Evolutionary conservation across 2,888 invertebrate species (phyloP), one percentile per base, ranked within the genome.

Genomic region (Panzeria rudis): DNA sequence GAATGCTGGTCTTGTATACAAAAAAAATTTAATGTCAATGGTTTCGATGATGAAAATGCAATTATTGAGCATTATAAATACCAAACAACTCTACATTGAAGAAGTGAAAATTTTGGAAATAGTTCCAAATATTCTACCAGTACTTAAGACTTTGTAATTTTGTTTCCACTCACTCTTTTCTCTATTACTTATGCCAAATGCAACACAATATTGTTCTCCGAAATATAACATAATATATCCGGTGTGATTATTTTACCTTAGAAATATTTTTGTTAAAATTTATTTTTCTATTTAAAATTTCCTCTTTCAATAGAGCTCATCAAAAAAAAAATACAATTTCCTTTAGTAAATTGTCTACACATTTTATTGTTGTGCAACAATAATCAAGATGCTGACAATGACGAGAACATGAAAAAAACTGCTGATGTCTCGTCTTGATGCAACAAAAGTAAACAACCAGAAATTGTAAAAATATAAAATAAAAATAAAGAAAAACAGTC

Each of bases 371-470:
- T 69, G 38, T 71, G 11, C 23, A 41, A 25, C 50, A 62, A 52
- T 69, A 69, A 78, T 78, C 61, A 78, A 61, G 69, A 78, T 78
- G 50, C 29, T 69, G 29, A 68, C 32, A 52, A 73, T 68, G 44
- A 66, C 15, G 77, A n/a, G 29, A 56, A 35, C n/a, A 54, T 17
- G 25, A 69, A 66, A 59, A 59, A 71, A 56, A 59, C 0, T 76
- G 68, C 59, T 83, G 83, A 66, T 78, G 83, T 83, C 78, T 83
- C 68, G 83, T 20, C 83, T 68, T 62, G 66, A 72, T 68, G 52
- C 64, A 83, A 56, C 64, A 83, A 35, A 61, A 72, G 76, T 66
- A 66, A 71, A 77, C 62, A 76, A 54, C 41, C 32, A 79, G 72
- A 80, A 80, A 56, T 80, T 56, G 23, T 50, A 35, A 44, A 73